These are phyloP conservation scores for Erebia epiphron DNA, from an alignment of 2,888 invertebrate species.

Conservation along the genomic window DNA sequence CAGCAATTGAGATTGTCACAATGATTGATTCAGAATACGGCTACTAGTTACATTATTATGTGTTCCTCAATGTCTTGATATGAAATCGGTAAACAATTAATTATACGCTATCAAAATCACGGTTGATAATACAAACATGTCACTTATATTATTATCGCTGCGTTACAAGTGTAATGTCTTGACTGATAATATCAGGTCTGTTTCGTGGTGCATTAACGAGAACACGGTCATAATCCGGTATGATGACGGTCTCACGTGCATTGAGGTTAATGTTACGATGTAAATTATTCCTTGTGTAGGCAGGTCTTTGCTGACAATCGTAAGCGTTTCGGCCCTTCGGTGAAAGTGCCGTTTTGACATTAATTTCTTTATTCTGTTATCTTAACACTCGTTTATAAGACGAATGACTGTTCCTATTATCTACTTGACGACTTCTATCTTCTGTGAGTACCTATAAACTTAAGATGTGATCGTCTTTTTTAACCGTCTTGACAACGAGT, in stretches of 20 bases:
- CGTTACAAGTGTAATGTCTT: slow-evolving; percentile 12
- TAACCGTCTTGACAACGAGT: too few relatives aligned
- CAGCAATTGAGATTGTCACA: too few relatives aligned
- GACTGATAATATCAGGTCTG: slow-evolving; percentile 10
- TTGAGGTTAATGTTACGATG: slow-evolving; percentile 31
- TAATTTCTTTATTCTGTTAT: slow-evolving; percentile 1
- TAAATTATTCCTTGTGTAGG: slow-evolving; percentile 23
- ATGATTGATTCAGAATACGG: too few relatives aligned
- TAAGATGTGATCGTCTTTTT: too few relatives aligned
- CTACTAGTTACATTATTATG: too few relatives aligned
- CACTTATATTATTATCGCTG: not conserved
- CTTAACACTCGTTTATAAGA: not conserved
- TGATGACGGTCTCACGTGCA: slow-evolving; percentile 13
- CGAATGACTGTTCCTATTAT: not conserved
- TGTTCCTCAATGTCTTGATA: not conserved
- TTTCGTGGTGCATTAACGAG: slow-evolving; percentile 19
- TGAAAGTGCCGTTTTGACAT: slow-evolving; percentile 47
- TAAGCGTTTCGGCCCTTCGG: slow-evolving; percentile 52
- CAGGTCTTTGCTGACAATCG: slow-evolving; percentile 37
- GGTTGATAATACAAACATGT: slow-evolving; percentile 4
- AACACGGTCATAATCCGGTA: slow-evolving; percentile 5
- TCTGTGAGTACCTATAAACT: too few relatives aligned
- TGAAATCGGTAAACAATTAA: slow-evolving; percentile 21
- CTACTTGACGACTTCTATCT: not conserved
- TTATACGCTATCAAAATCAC: slow-evolving; percentile 9